Conservation (phyloP, 2,113 vertebrate genomes). For the Pterocles gutturalis region DNA sequence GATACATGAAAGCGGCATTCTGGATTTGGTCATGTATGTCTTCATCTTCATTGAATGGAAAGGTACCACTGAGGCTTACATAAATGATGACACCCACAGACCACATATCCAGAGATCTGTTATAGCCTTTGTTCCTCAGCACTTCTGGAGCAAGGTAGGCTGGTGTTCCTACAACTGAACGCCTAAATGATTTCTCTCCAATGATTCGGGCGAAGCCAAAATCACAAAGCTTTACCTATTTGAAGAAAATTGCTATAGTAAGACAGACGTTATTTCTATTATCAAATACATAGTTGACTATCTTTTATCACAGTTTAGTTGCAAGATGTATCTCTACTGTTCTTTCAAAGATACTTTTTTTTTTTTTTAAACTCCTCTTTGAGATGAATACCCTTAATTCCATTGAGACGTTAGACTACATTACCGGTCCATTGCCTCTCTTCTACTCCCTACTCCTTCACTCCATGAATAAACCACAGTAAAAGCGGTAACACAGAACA, state of each 20-base stretch:
- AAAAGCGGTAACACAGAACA: background rate
- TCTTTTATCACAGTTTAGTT: background rate
- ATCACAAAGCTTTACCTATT: constrained; percentile 96
- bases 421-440: background rate
- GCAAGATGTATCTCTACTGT: background rate
- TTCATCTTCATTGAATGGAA: constrained; percentile 98
- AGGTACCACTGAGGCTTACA: constrained; percentile 96
- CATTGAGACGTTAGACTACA: background rate
- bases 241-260: background rate
- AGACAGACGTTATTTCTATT: background rate
- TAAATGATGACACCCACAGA: constrained; percentile 98
- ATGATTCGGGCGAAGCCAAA: constrained; percentile 98
- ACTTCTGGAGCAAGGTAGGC: constrained; percentile 97
- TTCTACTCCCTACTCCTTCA: background rate
- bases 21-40: constrained; percentile 99
- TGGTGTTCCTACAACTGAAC: constrained; percentile 95
- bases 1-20: constrained; percentile 98
- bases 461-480: background rate
- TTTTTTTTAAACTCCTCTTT: background rate
- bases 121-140: constrained; percentile 95
- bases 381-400: background rate
- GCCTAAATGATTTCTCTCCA: constrained; percentile 95
- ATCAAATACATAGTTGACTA: background rate
- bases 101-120: constrained; percentile 98
- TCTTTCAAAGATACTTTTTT: background rate